Percentiles rank a stretch among this genome's conserved stretches.
Conservation (phyloP, 2,797 vertebrate species). For the Caiman crocodilus region DNA sequence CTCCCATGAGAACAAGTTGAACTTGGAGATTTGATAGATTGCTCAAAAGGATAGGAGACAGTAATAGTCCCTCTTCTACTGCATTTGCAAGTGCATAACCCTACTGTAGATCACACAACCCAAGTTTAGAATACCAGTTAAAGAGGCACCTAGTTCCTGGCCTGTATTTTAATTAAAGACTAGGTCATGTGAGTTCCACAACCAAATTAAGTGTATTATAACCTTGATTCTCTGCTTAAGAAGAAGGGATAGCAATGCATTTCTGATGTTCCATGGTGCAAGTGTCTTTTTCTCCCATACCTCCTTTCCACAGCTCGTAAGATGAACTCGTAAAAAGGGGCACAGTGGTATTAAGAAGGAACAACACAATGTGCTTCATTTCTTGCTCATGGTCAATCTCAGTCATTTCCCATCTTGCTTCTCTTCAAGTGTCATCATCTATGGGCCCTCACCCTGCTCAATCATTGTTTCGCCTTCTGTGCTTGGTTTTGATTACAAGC, state of each 20-base stretch:
- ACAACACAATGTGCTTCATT: background rate
- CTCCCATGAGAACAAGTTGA: background rate
- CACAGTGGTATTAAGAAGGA: background rate
- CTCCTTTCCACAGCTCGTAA: background rate
- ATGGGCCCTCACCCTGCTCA: no score
- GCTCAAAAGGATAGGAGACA: background rate
- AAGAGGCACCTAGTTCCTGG: background rate
- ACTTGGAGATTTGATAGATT: background rate
- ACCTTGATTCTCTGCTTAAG: background rate
- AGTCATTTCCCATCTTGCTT: background rate
- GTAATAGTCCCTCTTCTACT: background rate
- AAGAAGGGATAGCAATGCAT: background rate
- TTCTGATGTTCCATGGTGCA: background rate
- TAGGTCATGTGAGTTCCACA: background rate
- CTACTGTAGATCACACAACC: background rate
- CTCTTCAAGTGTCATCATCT: background rate
- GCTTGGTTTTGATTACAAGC: no score
- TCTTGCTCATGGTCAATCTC: background rate
- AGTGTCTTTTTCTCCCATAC: background rate
- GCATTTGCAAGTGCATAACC: background rate
- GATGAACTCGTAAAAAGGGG: background rate
- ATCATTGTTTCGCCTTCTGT: no score
- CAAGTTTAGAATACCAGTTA: rapidly evolving
- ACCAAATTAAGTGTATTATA: background rate
- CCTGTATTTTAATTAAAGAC: background rate